These are phyloP conservation scores for Clarias gariepinus DNA, from an alignment of 2,113 vertebrate species.

Conservation along the genomic window DNA sequence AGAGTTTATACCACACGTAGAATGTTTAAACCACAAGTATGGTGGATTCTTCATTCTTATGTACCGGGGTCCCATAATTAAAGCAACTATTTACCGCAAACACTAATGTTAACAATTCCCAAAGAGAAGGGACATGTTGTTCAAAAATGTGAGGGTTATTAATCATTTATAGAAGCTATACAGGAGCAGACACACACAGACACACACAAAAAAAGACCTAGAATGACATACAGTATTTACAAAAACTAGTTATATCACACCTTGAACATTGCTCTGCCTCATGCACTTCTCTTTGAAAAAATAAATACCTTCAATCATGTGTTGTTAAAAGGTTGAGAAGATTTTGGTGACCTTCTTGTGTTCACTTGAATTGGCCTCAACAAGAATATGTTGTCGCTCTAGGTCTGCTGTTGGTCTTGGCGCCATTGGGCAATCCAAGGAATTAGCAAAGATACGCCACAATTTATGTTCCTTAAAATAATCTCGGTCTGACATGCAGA, in stretches of 20 bases:
- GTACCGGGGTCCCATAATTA: background rate
- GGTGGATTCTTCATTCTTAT: background rate
- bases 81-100: background rate
- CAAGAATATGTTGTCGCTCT: background rate
- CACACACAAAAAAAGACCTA: background rate
- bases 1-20: background rate
- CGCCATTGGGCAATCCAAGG: background rate
- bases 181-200: background rate
- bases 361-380: background rate
- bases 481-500: conserved; percentile 30
- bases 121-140: background rate
- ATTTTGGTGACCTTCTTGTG: background rate
- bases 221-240: background rate
- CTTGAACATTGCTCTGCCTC: background rate
- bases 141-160: background rate
- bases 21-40: background rate
- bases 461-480: conserved; percentile 23
- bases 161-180: background rate
- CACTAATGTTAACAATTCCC: background rate
- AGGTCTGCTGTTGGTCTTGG: background rate
- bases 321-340: background rate
- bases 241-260: background rate
- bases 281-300: background rate
- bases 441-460: conserved; percentile 5
- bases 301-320: too few species aligned